phyloP scores from a whole-genome alignment of 2,797 vertebrate genomes.

The Intellagama lesueurii region DNA sequence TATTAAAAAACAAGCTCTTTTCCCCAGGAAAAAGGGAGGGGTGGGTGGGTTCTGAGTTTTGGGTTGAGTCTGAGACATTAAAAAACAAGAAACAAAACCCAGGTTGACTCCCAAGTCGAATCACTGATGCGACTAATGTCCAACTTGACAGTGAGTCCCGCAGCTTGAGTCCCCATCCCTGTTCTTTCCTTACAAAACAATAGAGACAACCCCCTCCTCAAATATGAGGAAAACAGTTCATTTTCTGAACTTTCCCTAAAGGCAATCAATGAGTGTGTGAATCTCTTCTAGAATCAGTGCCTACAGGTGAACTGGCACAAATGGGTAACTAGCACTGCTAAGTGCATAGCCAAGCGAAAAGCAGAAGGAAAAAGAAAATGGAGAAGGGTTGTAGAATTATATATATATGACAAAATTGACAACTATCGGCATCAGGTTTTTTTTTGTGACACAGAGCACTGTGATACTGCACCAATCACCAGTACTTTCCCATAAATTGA shows the following conservation, averaged over 20 bases:
- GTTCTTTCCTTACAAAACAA: not conserved
- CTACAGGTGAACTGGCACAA: constrained; percentile 1
- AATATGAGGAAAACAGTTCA: not conserved
- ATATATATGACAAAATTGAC: no score
- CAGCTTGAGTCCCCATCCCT: no score
- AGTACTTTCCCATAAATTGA: not conserved
- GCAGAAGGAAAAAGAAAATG: not conserved
- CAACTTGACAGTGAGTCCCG: no score
- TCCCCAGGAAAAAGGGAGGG: no score
- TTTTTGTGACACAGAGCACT: not conserved
- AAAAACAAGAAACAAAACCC: no score
- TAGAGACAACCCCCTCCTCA: not conserved
- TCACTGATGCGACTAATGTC: no score
- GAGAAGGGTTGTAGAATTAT: not conserved
- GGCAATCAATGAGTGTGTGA: no score
- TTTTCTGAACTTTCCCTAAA: not conserved
- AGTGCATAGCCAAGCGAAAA: not conserved
- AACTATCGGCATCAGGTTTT: not conserved
- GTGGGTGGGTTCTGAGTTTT: no score
- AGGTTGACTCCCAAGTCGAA: no score
- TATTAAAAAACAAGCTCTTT: no score
- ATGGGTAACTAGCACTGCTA: not conserved
- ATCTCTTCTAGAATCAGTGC: not conserved
- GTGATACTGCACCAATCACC: not conserved
- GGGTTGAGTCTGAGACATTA: no score